These are phyloP conservation scores for Pantelozetes paolii DNA, from an alignment of 2,888 invertebrate genomes.

Conservation along the genomic window DNA sequence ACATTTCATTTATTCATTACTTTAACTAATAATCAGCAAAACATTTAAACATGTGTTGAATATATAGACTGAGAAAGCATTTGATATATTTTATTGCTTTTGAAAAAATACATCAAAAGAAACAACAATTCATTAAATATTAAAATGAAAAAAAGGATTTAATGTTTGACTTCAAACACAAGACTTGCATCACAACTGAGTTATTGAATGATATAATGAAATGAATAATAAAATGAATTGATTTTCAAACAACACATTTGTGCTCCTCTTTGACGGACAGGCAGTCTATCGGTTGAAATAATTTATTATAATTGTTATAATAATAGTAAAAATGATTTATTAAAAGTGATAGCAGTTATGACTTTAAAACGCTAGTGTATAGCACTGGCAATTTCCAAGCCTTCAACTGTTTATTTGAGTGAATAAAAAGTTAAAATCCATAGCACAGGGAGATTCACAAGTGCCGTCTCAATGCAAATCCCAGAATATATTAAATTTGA, in stretches of 20 bases:
- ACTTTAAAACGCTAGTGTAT: background rate
- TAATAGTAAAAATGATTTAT: constrained; percentile 36
- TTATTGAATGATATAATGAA: background rate
- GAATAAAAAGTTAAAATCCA: background rate
- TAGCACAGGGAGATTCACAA: background rate
- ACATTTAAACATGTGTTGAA: background rate
- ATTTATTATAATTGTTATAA: constrained; percentile 23
- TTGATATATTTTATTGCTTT: too few relatives aligned
- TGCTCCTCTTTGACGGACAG: background rate
- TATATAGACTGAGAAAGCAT: background rate
- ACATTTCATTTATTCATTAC: too few relatives aligned
- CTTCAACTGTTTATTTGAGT: background rate
- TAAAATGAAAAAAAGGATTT: background rate
- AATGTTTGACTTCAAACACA: background rate
- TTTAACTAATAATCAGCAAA: background rate
- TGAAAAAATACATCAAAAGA: background rate
- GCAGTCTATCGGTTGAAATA: background rate
- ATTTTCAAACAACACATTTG: background rate
- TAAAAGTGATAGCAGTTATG: constrained; percentile 20
- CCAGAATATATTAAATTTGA: background rate
- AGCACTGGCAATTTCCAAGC: background rate
- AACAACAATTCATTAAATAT: background rate
- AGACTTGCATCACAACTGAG: background rate
- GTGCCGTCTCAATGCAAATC: background rate
- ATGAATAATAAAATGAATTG: background rate